Base-by-base conservation (phyloP, 2,797 vertebrate species). In the Scleropages formosus region DNA sequence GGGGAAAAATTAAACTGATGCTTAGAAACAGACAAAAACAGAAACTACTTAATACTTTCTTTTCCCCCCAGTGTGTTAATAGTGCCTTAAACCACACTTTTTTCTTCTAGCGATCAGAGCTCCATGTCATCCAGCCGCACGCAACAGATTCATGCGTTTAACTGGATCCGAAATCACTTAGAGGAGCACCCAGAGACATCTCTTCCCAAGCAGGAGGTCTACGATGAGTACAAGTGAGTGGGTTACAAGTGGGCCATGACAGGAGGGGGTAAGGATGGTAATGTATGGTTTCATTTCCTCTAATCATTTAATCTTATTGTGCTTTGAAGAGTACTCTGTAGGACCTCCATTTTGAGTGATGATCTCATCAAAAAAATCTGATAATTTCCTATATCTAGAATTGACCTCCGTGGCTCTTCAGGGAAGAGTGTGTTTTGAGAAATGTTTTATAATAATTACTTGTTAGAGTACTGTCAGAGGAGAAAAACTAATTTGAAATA, bases 101-200 rank as follows among this genome's bases (percentile, higher is more conserved):
- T 26, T 47, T 74, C 64, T 74, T 73, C 22, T 86, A 98, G 96
- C 44, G 97, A 98, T 86, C 96, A 98, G 93, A 89, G 92, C 78
- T 93, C 94, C 76, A 90, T 96, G 90, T 96, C 96, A 0, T 98
- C 96, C 26, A 99, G 96, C 86, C 96, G 98, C 80, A 94, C 95
- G 49, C 96, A 99, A 88, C 98, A 99, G 90, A 95, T 94, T 90
- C 95, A 99, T 8, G 98, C 97, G 24, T 98, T 98, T 89, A 95
- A 91, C 31, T 99, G 98, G 98, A 99, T 99, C 87, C 94, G 94
- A 79, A 96, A 94, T 88, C 94, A 98, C 81, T 87, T 99, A 83
- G 97, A 99, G 85, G 98, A 99, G 88, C 95, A 98, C 79, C 94
- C 96, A 0, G 98, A 99, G 88, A 99, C 97, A 2, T 99, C 98